These are phyloP conservation scores for Carposina sasakii DNA, from an alignment of 1,140 invertebrate genomes.

Conservation along the genomic window DNA sequence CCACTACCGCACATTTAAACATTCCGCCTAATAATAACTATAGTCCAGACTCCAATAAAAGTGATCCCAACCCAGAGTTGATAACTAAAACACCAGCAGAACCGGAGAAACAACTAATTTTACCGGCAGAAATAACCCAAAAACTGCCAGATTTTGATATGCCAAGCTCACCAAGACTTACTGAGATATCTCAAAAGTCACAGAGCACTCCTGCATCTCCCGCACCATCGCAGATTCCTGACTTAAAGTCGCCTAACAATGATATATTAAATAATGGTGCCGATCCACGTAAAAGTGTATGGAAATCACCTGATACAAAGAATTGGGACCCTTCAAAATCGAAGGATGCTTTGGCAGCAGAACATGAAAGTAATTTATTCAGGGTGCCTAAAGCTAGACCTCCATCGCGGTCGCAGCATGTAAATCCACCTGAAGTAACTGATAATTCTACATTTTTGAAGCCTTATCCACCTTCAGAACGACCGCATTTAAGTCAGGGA, in stretches of 20 bases:
- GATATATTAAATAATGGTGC: conserved; percentile 30
- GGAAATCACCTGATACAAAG: conserved; percentile 66
- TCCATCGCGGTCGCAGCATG: conserved; percentile 74
- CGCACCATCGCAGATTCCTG: conserved; percentile 42
- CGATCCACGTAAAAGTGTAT: conserved; percentile 53
- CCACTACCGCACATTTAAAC: conserved; percentile 75
- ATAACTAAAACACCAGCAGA: conserved; percentile 33
- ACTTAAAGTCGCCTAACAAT: conserved; percentile 57
- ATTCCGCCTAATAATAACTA: conserved; percentile 63
- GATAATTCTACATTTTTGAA: conserved; percentile 72
- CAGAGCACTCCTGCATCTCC: conserved; percentile 55
- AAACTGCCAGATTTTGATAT: conserved; percentile 61
- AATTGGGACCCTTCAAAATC: conserved; percentile 56
- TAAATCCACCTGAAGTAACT: conserved; percentile 52
- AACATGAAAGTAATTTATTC: conserved; percentile 74
- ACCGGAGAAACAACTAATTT: conserved; percentile 47
- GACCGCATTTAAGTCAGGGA: conserved; percentile 44
- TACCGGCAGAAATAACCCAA: conserved; percentile 37
- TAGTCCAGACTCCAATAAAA: conserved; percentile 67
- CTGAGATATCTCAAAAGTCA: conserved; percentile 59
- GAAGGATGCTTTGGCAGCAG: conserved; percentile 41
- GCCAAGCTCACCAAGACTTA: conserved; percentile 56
- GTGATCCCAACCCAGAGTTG: conserved; percentile 50
- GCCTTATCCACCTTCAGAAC: conserved; percentile 70
- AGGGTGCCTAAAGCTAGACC: conserved; percentile 78